Conservation (phyloP, 2,888 invertebrate species). For the Malachius bipustulatus region DNA sequence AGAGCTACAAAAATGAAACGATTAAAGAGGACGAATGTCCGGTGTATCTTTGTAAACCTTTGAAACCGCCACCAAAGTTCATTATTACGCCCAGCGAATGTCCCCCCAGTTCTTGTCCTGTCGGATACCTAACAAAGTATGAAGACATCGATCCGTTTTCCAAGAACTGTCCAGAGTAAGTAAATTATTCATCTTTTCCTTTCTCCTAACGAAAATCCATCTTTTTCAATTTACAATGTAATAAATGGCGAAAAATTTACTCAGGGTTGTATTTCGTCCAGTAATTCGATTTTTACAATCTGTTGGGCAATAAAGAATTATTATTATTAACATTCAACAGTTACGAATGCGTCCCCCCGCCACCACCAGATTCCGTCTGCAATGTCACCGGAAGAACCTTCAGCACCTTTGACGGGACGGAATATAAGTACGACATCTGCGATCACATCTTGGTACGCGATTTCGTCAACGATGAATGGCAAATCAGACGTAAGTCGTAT, state of each 20-base stretch:
- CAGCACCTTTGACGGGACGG: constrained; percentile 66
- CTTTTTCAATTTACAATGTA: too few species aligned
- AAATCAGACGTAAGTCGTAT: constrained; percentile 48
- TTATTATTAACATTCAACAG: constrained; percentile 37
- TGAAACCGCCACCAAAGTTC: constrained; percentile 30
- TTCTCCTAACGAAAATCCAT: too few species aligned
- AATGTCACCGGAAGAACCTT: constrained; percentile 65
- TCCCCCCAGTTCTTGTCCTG: constrained; percentile 44
- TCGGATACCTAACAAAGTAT: constrained; percentile 16
- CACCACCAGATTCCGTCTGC: constrained; percentile 53
- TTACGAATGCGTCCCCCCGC: constrained; percentile 53
- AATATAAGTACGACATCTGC: constrained; percentile 71
- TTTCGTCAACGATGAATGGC: constrained; percentile 54
- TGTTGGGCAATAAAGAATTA: too few species aligned
- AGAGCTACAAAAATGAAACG: constrained; percentile 5
- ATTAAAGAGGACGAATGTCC: constrained; percentile 34
- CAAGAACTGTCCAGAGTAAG: constrained; percentile 26
- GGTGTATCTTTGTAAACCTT: constrained; percentile 45
- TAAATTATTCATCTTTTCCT: constrained; percentile 3
- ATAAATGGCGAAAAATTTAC: too few species aligned
- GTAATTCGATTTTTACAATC: too few species aligned
- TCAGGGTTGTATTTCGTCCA: too few species aligned
- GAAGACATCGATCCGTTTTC: neutral
- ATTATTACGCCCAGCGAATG: constrained; percentile 18
- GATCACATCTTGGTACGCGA: constrained; percentile 68